Evolutionary conservation across 2,888 invertebrate genomes (phyloP).

Genomic region (Melinopterus prodromus): DNA sequence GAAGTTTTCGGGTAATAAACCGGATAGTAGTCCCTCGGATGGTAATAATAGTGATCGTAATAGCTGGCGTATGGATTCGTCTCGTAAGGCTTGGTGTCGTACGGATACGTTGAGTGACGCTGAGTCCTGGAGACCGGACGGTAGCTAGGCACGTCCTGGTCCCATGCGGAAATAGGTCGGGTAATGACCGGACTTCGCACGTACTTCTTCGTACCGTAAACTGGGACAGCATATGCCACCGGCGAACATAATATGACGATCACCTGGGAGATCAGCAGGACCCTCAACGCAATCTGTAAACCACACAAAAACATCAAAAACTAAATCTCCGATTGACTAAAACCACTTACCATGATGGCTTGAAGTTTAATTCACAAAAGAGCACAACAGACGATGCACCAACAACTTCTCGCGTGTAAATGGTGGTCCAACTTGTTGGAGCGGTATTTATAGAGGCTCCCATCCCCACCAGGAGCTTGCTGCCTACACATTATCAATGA

Average conservation of each 20-base stretch:
- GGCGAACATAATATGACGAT: slow-evolving; percentile 52
- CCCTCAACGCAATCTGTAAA: slow-evolving; percentile 53
- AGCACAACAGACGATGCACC: slow-evolving; percentile 10
- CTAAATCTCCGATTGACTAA: not conserved
- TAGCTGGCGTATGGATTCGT: slow-evolving; percentile 64
- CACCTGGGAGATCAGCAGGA: slow-evolving; percentile 52
- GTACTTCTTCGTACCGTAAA: slow-evolving; percentile 59
- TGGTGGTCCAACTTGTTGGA: slow-evolving; percentile 51
- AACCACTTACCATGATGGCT: slow-evolving; percentile 37
- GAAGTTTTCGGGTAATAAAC: slow-evolving; percentile 62
- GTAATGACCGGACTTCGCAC: slow-evolving; percentile 48
- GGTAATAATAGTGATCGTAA: slow-evolving; percentile 63
- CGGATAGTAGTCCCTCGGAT: slow-evolving; percentile 53
- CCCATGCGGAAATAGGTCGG: slow-evolving; percentile 45
- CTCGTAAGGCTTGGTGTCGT: slow-evolving; percentile 58
- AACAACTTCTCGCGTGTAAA: slow-evolving; percentile 44
- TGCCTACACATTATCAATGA: slow-evolving; percentile 78
- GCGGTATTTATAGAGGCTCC: slow-evolving; percentile 59
- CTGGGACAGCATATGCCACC: slow-evolving; percentile 51
- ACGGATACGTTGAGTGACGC: slow-evolving; percentile 55
- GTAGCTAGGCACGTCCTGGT: slow-evolving; percentile 48
- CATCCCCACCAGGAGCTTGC: slow-evolving; percentile 59
- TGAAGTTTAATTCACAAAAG: not conserved
- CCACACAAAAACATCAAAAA: not conserved
- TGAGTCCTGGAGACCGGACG: slow-evolving; percentile 53